These are phyloP conservation scores for Deroplatys truncata DNA, from an alignment of 2,888 invertebrate genomes.

Conservation along the genomic window DNA sequence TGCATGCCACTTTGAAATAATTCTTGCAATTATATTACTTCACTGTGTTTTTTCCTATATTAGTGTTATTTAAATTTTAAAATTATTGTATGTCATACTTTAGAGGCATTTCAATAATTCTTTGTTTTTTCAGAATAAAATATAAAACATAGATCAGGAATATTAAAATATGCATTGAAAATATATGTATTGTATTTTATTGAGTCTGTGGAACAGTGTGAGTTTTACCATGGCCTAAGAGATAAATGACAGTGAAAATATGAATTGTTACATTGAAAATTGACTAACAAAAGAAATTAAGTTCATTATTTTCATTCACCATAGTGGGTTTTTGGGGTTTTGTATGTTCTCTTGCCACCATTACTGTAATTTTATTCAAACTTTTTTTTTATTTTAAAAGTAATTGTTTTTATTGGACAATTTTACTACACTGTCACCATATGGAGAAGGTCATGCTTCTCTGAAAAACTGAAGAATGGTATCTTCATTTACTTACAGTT, in stretches of 20 bases:
- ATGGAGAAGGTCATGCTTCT: neutral
- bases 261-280: slow-evolving; percentile 6
- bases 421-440: neutral
- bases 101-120: no score
- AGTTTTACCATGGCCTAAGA: neutral
- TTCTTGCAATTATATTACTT: no score
- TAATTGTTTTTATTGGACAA: neutral
- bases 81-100: no score
- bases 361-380: neutral
- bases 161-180: slow-evolving; percentile 14
- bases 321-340: neutral
- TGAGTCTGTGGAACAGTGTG: slow-evolving; percentile 14
- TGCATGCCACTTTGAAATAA: no score
- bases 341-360: neutral
- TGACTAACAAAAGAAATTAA: neutral
- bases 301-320: neutral
- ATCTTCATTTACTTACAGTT: neutral
- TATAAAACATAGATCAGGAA: no score
- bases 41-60: no score
- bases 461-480: neutral
- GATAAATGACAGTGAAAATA: slow-evolving; percentile 12
- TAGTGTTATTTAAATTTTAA: no score
- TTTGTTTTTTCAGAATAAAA: neutral
- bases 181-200: slow-evolving; percentile 17
- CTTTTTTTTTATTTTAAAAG: neutral